A percentile compares a stretch with the other conserved stretches of the same genome.
Evolutionary conservation across 2,113 vertebrate species (phyloP).

Genomic region (Leucoraja erinaceus): DNA sequence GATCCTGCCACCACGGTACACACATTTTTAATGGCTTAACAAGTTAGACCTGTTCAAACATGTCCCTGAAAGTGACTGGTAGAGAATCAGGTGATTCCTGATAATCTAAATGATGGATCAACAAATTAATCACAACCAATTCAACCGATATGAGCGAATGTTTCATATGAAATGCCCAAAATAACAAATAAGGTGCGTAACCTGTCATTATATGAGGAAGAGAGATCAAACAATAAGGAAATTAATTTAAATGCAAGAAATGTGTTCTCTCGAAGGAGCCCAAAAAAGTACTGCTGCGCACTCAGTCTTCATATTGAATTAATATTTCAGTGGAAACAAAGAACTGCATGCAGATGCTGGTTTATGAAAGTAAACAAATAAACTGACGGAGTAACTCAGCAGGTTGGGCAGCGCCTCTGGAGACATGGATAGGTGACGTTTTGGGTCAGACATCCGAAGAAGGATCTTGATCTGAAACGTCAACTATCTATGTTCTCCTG

Average conservation of each 20-base stretch:
- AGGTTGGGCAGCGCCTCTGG: too few relatives aligned
- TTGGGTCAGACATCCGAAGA: too few relatives aligned
- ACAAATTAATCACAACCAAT: neutral
- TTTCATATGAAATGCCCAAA: neutral
- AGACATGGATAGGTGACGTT: too few relatives aligned
- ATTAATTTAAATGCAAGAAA: neutral
- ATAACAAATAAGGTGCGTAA: neutral
- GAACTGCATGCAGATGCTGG: too few relatives aligned
- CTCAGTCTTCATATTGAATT: neutral
- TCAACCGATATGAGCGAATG: neutral
- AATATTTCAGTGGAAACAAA: too few relatives aligned
- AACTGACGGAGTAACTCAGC: too few relatives aligned
- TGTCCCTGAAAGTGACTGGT: neutral
- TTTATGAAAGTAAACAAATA: too few relatives aligned
- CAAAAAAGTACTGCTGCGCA: neutral
- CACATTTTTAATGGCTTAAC: neutral
- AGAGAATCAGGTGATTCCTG: neutral
- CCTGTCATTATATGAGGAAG: neutral
- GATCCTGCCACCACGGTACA: neutral
- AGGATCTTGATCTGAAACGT: too few relatives aligned
- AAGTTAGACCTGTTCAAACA: neutral
- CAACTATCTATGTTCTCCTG: too few relatives aligned
- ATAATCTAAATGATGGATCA: neutral
- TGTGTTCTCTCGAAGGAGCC: neutral
- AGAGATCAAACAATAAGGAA: neutral